A percentile compares a stretch with the other conserved stretches of the same genome.
Conservation (phyloP, 2,888 invertebrate species). For the Mythimna lalbum region DNA sequence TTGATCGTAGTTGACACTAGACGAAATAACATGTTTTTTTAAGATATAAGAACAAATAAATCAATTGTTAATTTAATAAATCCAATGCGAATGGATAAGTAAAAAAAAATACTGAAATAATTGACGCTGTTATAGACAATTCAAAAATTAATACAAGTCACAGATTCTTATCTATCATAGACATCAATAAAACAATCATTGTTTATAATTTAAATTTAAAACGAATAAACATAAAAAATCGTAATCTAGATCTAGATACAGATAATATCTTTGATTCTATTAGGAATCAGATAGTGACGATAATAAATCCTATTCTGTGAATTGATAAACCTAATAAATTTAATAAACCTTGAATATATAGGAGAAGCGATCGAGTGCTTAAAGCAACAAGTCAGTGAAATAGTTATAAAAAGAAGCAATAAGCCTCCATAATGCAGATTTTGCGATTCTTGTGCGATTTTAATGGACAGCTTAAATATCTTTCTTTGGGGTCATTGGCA, state of each 20-base stretch:
- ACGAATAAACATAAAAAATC: conserved; percentile 16
- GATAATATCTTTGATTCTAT: conserved; percentile 23
- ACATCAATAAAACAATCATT: conserved; percentile 24
- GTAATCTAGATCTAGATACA: conserved; percentile 9
- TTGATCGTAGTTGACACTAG: conserved; percentile 50
- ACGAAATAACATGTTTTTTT: conserved; percentile 15
- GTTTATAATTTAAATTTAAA: conserved; percentile 26
- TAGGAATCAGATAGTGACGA: conserved; percentile 38
- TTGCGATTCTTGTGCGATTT: conserved; percentile 32
- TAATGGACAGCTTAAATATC: conserved; percentile 26
- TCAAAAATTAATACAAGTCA: background rate
- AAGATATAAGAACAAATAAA: background rate
- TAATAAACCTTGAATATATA: conserved; percentile 39
- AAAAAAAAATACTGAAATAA: background rate
- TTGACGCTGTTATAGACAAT: background rate
- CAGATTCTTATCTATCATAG: conserved; percentile 18
- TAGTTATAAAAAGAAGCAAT: conserved; percentile 36
- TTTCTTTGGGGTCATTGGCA: conserved; percentile 42
- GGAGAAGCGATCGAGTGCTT: conserved; percentile 24
- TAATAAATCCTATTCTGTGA: conserved; percentile 44
- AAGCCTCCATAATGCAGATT: conserved; percentile 32
- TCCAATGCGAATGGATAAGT: background rate
- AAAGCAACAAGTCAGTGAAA: conserved; percentile 29
- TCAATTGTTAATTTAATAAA: background rate
- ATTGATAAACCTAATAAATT: conserved; percentile 55